Percentiles rank a stretch among this genome's conserved stretches.
Evolutionary conservation across 2,113 vertebrate genomes (phyloP).

Genomic region (Alosa alosa): DNA sequence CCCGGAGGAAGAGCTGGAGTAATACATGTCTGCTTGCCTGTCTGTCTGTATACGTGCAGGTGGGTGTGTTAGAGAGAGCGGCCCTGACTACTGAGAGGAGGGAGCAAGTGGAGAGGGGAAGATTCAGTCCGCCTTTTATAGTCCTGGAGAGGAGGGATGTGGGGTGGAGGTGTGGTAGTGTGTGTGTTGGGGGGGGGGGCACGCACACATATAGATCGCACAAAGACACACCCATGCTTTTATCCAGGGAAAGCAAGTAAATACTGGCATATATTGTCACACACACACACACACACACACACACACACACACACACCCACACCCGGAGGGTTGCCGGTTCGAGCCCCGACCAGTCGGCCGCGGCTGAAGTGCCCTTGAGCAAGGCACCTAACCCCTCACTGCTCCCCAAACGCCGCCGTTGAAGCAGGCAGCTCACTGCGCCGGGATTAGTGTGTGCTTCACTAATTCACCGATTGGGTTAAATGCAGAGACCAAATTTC

Average conservation of each 20-base stretch:
- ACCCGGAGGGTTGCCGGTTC: no score
- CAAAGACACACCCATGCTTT: neutral
- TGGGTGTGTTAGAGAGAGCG: neutral
- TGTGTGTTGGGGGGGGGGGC: neutral
- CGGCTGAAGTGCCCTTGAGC: no score
- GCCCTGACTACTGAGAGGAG: constrained; percentile 31
- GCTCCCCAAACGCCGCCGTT: no score
- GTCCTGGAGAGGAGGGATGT: neutral
- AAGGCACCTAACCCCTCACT: no score
- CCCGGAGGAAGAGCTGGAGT: constrained; percentile 16
- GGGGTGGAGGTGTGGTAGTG: no score
- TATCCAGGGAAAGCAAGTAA: neutral
- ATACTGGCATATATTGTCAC: neutral
- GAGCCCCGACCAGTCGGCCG: no score
- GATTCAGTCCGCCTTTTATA: neutral
- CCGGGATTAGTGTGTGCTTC: no score
- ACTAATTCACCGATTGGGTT: no score
- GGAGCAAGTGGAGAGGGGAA: constrained; percentile 20
- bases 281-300: neutral
- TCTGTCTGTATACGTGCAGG: constrained; percentile 3
- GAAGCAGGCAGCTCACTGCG: no score
- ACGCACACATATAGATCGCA: neutral
- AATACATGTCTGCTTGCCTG: constrained; percentile 29
- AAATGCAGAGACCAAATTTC: no score
- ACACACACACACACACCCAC: no score